Evolutionary conservation across 35 echinoderm and acorn worm genomes (phyloP), one percentile per base, ranked within the genome.

Genomic region (Stichopus chloronotus): DNA sequence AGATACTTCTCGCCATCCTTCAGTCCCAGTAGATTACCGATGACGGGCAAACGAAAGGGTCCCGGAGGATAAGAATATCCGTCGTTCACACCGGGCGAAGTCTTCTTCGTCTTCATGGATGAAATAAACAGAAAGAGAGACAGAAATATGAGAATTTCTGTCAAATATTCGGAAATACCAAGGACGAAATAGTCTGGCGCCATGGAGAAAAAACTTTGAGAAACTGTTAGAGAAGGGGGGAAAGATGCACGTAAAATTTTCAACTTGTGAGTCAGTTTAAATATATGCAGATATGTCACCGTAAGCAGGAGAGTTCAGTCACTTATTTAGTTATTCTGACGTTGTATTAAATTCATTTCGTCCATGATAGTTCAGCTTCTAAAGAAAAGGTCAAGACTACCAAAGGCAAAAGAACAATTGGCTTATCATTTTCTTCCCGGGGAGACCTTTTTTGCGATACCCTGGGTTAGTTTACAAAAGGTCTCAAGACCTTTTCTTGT

Each of bases 1-100:
- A 94, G 60, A 65, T 94, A 94, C 78, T 84, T 81, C 72, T 91
- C 88, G 30, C 88, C 88, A 22, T 91, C 65, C 17, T 72, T 91
- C 13, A 91, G 88, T 25, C 53, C 72, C 7, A 91, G 22, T n/a
- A 91, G 88, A 30, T 91, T 91, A 76, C 88, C 88, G 20, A 91
- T 91, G 6, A 91, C 22, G 56, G 88, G 88, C 7, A 91, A 91
- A 61, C 56, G 10, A 23, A 57, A 76, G 5, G 88, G 88, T 76
- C 88, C 88, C 19, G 88, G 52, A 10, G 88, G 88, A 53, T 54
- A 91, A 3, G 88, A 91, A 59, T 91, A 91, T 4, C 43, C 21
- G 25, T 56, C 88, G n/a, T 52, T 20, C 13, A 5, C 22, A 5
- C 13, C 22, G 4, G 12, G 0, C 13, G 21, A 61, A 21, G 13